Percentiles rank a stretch among this genome's conserved stretches.
These are phyloP conservation scores for Eptesicus fuscus DNA, from an alignment of 2,113 vertebrate species.

Conservation along the genomic window DNA sequence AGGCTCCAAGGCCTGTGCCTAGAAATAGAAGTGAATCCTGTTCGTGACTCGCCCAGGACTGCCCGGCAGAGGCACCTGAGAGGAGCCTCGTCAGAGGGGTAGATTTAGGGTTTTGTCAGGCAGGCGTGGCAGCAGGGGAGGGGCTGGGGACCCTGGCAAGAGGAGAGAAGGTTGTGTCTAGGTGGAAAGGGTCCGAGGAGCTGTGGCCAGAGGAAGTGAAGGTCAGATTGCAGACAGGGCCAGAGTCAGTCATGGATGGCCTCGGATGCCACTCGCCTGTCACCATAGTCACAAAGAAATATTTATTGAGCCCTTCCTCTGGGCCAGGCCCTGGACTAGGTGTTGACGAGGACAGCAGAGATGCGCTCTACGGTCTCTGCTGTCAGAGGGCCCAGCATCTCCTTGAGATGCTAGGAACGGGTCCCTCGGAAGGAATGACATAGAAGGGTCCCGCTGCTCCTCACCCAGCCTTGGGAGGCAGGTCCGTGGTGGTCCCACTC, in stretches of 20 bases:
- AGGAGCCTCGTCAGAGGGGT: neutral
- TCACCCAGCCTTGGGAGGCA: neutral
- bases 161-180: neutral
- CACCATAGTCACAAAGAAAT: neutral
- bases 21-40: neutral
- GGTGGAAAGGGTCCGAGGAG: neutral
- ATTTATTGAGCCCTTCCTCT: neutral
- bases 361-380: accelerated
- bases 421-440: neutral
- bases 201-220: neutral
- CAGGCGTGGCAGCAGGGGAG: neutral
- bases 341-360: neutral
- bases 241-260: neutral
- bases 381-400: neutral
- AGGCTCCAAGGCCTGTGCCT: neutral
- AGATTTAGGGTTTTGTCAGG: neutral
- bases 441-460: neutral
- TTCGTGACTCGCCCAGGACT: neutral
- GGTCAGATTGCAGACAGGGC: neutral
- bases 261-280: neutral
- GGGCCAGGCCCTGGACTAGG: neutral
- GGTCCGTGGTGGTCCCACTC: accelerated
- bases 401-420: neutral
- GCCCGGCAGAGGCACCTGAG: neutral
- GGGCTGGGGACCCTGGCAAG: neutral